phyloP scores from a whole-genome alignment of 2,888 invertebrate genomes.

The Scotopteryx bipunctaria region DNA sequence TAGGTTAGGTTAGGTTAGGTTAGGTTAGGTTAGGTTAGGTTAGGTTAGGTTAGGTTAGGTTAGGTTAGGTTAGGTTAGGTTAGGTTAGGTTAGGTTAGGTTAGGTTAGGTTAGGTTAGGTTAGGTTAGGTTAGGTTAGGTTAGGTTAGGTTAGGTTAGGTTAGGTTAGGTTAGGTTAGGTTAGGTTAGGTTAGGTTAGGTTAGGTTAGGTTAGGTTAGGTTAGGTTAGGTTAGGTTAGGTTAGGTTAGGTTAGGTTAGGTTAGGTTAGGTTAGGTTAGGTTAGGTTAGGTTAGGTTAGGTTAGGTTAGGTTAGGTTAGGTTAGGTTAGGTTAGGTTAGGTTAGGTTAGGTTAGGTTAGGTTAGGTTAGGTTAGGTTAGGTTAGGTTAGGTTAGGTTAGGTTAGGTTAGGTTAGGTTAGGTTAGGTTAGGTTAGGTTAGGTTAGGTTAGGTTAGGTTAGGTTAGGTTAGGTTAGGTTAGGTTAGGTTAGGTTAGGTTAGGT shows the following conservation, averaged over 20 bases:
- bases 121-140: constrained; percentile 25
- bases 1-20: constrained; percentile 30
- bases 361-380: constrained; percentile 35
- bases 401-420: constrained; percentile 35
- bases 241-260: constrained; percentile 35
- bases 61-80: constrained; percentile 30
- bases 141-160: constrained; percentile 35
- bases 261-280: constrained; percentile 34
- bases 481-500: constrained; percentile 36
- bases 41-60: constrained; percentile 24
- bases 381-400: constrained; percentile 34
- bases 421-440: constrained; percentile 32
- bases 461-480: constrained; percentile 36
- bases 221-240: constrained; percentile 36
- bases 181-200: constrained; percentile 34
- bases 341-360: constrained; percentile 36
- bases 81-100: constrained; percentile 28
- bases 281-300: constrained; percentile 35
- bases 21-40: constrained; percentile 23
- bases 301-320: constrained; percentile 36
- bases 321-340: constrained; percentile 32
- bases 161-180: constrained; percentile 32
- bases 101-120: constrained; percentile 24
- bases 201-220: constrained; percentile 33
- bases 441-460: constrained; percentile 35